Conservation (phyloP, 2,888 invertebrate genomes). For the Polymixis flavicincta region DNA sequence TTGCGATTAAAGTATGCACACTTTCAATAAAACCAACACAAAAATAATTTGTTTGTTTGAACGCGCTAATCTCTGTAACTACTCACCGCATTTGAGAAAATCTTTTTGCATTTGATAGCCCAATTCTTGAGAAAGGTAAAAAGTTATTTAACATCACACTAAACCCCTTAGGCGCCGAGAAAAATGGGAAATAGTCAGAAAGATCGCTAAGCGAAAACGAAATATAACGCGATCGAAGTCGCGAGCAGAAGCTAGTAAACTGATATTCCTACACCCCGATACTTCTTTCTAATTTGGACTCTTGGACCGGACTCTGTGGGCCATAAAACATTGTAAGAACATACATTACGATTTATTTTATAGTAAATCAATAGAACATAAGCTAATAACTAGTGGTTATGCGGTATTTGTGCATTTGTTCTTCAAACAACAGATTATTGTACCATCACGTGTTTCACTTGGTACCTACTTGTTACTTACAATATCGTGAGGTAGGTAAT, state of each 20-base stretch:
- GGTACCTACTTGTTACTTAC: background rate
- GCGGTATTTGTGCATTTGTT: conserved; percentile 52
- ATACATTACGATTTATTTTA: conserved; percentile 4
- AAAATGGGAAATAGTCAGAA: no score
- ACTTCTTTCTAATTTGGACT: background rate
- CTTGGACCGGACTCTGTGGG: background rate
- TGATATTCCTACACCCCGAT: background rate
- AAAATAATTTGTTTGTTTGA: background rate
- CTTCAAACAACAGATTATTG: conserved; percentile 46
- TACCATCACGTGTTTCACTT: conserved; percentile 1
- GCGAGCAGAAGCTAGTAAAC: background rate
- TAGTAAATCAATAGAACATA: conserved; percentile 29
- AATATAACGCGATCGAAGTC: no score
- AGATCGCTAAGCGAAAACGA: no score
- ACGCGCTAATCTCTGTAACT: no score
- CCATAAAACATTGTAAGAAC: conserved; percentile 14
- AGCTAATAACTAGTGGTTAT: conserved; percentile 11
- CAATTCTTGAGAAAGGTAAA: no score
- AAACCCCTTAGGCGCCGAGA: no score
- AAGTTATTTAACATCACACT: no score
- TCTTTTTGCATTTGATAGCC: no score
- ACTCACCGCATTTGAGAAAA: no score
- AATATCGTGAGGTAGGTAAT: background rate
- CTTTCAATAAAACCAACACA: background rate
- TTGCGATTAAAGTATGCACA: background rate